A percentile compares a stretch with the other conserved stretches of the same genome.
phyloP scores from a whole-genome alignment of 2,888 invertebrate species.

The Mayetiola destructor region DNA sequence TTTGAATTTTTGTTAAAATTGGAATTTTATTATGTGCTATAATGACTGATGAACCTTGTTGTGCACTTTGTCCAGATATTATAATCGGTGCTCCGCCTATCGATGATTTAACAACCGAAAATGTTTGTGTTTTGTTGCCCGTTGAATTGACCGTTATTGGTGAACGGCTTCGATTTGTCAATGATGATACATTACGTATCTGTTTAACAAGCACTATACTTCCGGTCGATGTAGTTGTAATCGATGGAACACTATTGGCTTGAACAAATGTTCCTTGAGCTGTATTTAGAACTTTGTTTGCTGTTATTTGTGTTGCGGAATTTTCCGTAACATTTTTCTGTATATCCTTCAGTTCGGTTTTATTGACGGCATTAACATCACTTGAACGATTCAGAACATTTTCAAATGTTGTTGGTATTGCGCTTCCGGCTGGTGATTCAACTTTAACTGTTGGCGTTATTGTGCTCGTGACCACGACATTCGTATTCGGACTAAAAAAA shows the following conservation, averaged over 20 bases:
- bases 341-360: not conserved
- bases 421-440: not conserved
- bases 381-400: not conserved
- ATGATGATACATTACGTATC: not conserved
- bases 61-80: conserved; percentile 17
- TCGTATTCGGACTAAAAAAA: too few species aligned
- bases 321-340: not conserved
- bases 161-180: not conserved
- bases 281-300: not conserved
- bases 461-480: not conserved
- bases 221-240: conserved; percentile 8
- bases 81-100: conserved; percentile 19
- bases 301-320: not conserved
- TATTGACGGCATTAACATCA: not conserved
- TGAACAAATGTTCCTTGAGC: not conserved
- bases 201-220: conserved; percentile 17
- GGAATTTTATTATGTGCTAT: conserved; percentile 18
- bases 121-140: not conserved
- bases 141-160: conserved; percentile 5
- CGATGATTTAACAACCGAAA: conserved; percentile 22
- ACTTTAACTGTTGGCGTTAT: not conserved
- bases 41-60: conserved; percentile 6
- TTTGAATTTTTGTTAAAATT: conserved; percentile 23
- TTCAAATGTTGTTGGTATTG: not conserved
- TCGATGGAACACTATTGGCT: not conserved